Evolutionary conservation across 1,140 invertebrate species (phyloP), one percentile per base, ranked within the genome.

Genomic region (Cyclargus thomasi): DNA sequence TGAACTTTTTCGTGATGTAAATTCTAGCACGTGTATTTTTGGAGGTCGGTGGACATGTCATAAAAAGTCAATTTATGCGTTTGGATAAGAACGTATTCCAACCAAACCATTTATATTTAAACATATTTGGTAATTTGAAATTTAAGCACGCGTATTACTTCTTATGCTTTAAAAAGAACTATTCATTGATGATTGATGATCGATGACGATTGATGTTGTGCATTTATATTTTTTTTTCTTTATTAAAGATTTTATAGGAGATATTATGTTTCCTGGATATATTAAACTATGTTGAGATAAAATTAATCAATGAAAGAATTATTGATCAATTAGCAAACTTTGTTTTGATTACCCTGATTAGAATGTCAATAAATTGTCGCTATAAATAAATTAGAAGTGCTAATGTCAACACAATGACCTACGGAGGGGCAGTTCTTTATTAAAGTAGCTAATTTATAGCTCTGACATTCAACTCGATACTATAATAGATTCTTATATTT

Each of bases 391-490:
- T 55, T 17, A 18, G 17, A 55, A 55, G 53, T 55, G 53, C 53
- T 55, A 55, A 55, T 55, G 53, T 55, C 53, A 55, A 55, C 53
- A 55, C 18, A 8, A 17, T 55, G 53, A 55, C 53, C 53, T 18
- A 55, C 18, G 2, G 29, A 29, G 23, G 2, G 23, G 29, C 53
- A 55, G 53, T n/a, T 55, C 53, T 55, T 55, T n/a, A 55, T 55
- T 55, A 55, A 55, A 18, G 6, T 29, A 29, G 29, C 29, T 29
- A 29, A 29, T 55, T 55, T 8, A n/a, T 55, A 8, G n/a, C 53
- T 55, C 6, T 55, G 53, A 20, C 53, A 55, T 55, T 55, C 18
- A 55, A 55, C 53, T 55, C 18, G 53, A 17, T 55, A 29, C 29
- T 55, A 55, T 55, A 17, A 55, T 55, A 55, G 53, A 7, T 55